Percentiles rank a stretch among this genome's conserved stretches.
Evolutionary conservation across 2,797 vertebrate species (phyloP).

Genomic region (Sciurus vulgaris): DNA sequence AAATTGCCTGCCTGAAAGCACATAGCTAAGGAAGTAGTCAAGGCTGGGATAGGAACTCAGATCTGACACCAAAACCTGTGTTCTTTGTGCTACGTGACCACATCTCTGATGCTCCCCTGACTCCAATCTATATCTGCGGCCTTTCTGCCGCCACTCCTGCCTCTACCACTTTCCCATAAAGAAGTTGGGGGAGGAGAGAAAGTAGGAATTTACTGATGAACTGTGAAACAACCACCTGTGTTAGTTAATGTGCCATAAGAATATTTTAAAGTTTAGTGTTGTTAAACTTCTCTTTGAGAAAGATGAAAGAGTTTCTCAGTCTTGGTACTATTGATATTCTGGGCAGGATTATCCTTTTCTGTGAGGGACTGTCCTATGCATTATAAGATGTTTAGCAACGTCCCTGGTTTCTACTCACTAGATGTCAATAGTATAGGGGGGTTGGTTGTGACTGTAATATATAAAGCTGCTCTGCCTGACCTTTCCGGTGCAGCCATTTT

Average conservation of each 20-base stretch:
- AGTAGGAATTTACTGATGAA: background rate
- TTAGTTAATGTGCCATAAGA: background rate
- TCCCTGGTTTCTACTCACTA: background rate
- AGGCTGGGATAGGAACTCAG: background rate
- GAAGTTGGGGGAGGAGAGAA: background rate
- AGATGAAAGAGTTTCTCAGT: background rate
- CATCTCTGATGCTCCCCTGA: background rate
- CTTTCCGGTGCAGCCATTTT: too few species aligned
- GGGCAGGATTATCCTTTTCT: background rate
- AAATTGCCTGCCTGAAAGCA: constrained; percentile 18
- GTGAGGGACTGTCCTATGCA: background rate
- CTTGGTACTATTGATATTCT: background rate
- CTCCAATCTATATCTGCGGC: background rate
- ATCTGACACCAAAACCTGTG: background rate
- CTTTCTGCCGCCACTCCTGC: background rate
- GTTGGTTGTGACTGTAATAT: background rate
- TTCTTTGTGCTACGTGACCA: background rate
- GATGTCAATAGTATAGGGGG: background rate
- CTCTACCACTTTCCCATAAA: background rate
- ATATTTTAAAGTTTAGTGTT: background rate
- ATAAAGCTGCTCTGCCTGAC: too few species aligned
- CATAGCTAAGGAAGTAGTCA: background rate
- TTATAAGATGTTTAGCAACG: background rate
- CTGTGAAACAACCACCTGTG: background rate
- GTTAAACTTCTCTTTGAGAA: background rate